phyloP scores from a whole-genome alignment of 35 echinoderm and acorn worm genomes.

The Apostichopus californicus region DNA sequence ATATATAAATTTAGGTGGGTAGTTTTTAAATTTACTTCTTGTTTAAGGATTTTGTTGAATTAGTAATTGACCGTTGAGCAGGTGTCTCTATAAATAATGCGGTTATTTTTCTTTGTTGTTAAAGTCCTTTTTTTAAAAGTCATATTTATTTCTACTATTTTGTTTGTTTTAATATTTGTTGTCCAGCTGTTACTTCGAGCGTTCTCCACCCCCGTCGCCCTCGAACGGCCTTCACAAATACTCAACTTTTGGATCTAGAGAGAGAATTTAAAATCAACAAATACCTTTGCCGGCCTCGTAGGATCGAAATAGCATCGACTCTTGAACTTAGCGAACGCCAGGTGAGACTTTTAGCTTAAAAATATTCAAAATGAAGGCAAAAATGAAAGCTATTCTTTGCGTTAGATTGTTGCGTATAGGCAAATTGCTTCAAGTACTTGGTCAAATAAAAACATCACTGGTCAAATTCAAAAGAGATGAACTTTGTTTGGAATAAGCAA shows the following conservation, averaged over 20 bases:
- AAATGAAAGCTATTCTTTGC: background rate
- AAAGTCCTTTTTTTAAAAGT: background rate
- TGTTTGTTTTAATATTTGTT: no score
- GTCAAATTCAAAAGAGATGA: background rate
- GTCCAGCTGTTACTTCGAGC: slow-evolving; percentile 26
- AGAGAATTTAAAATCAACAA: slow-evolving; percentile 88
- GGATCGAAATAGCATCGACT: slow-evolving; percentile 91
- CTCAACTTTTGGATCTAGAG: slow-evolving; percentile 91
- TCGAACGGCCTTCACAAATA: slow-evolving; percentile 93
- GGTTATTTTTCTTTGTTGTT: background rate
- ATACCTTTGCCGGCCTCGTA: slow-evolving; percentile 88
- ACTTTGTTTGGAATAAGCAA: background rate
- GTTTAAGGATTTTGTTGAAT: background rate
- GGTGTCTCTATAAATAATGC: background rate
- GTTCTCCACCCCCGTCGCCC: slow-evolving; percentile 59
- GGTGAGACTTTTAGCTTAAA: slow-evolving; percentile 29
- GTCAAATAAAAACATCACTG: background rate
- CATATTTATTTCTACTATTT: background rate
- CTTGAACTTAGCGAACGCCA: slow-evolving; percentile 93
- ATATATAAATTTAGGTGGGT: no score
- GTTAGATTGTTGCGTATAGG: background rate
- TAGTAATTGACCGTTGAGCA: background rate
- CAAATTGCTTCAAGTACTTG: background rate
- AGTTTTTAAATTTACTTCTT: background rate
- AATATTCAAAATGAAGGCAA: background rate